Base-by-base conservation (phyloP, 2,888 invertebrate species). In the Heterodera filipjevi region DNA sequence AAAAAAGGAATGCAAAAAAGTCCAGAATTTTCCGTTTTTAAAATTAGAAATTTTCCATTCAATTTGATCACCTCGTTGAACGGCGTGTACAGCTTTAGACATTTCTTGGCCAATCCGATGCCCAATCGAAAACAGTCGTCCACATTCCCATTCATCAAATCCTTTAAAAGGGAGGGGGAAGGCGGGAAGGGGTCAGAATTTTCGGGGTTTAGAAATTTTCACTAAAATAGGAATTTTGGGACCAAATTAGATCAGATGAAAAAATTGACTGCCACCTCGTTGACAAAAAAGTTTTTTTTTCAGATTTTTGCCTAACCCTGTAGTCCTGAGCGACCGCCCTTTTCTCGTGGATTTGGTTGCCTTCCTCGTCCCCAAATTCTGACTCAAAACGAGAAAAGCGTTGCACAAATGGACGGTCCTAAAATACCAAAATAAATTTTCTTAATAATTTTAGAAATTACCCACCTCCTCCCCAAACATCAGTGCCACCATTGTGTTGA, bases 81-180 rank as follows among this genome's bases (percentile, higher is more conserved):
- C 84, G 95, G 94, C 0, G 95, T 93, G 90, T 95, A 99, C 0
- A 99, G 90, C 92, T 96, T 95, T 39, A 99, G 90, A 73, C 94
- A 94, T 89, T 96, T 96, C 89, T 96, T 97, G 0, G 96, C 95
- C 5, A 99, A 90, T 3, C 94, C 93, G 87, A 99, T 92, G 14
- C 99, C 99, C 82, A 99, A 92, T 89, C 94, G 93, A 89, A 99
- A 99, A 82, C 94, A 94, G 89, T 99, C 99, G 89, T 95, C 95
- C 16, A 93, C 94, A 89, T 98, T 97, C 0, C 99, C 99, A 84
- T 92, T 91, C 90, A 99, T 97, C 10, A 93, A 92, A 80, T 92
- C 90, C 89, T 95, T 93, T 90, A 94, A 96, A 89, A 98, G n/a
- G n/a, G n/a, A n/a, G n/a, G n/a, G n/a, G n/a, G n/a, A n/a, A n/a